Base-by-base conservation (phyloP, 2,888 invertebrate genomes). In the Ectemnius cavifrons region DNA sequence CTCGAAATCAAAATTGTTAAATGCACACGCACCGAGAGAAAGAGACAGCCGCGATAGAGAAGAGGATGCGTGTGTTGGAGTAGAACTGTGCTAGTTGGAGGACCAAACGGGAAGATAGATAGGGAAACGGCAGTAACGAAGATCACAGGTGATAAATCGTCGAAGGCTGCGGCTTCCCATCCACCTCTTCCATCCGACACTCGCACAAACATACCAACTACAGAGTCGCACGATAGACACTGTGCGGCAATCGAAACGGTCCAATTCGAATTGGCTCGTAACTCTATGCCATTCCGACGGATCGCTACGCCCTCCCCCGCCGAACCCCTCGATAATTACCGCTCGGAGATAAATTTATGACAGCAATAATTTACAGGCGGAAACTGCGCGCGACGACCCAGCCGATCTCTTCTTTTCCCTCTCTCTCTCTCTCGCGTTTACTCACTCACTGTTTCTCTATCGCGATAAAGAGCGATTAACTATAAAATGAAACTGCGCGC, bases 401-500 rank as follows among this genome's bases (percentile, higher is more conserved):
- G 23, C 23, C 23, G 23, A 23, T 23, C 23, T 23, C 74, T 81
- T 11, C 37, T 11, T 37, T 8, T 37, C 8, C 8, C 8, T 37
- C 37, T 37, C 37, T 37, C 37, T 37, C 8, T 11, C 8, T 37
- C 11, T 6, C 37, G 0, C 77, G 80, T 66, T 82, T 23, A 3
- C 37, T 37, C 37, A 8, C 8, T 37, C 37, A 8, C 37, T 37
- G 8, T 37, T 11, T 11, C 8, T 37, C 11, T 6, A 6, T 6
- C 77, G 80, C 80, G 82, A 82, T 84, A 84, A 83, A 83, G 84
- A 80, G 67, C 83, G 81, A 83, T 83, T 83, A 83, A 80, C 83
- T 79, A 83, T 83, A 84, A 83, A 84, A 83, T 73, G 78, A 82
- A 81, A 76, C 74, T 69, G 62, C 79, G 64, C 52, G 52, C 52